Percentiles rank a stretch among this genome's conserved stretches.
Conservation (phyloP, 2,797 vertebrate species). For the Melanotaenia boesemani region DNA sequence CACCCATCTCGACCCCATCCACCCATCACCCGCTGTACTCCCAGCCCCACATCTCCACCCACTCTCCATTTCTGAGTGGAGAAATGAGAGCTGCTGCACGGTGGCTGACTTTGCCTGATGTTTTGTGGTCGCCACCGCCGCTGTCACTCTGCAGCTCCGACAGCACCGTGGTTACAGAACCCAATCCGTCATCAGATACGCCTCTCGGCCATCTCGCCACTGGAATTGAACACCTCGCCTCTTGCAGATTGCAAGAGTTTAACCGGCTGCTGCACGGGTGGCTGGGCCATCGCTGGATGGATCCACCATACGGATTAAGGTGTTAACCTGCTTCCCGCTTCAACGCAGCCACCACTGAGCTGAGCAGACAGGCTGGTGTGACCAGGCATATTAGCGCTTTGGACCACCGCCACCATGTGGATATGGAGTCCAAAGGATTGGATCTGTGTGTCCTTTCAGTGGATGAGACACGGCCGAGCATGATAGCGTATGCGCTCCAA, state of each 20-base stretch:
- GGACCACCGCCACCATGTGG: constrained; percentile 45
- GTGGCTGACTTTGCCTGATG: constrained; percentile 59
- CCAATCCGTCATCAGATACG: constrained; percentile 69
- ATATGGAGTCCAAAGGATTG: constrained; percentile 18
- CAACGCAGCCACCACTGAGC: constrained; percentile 1
- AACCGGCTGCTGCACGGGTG: constrained; percentile 48
- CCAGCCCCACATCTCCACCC: constrained; percentile 20
- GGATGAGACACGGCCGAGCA: constrained; percentile 29
- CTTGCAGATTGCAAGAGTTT: constrained; percentile 47
- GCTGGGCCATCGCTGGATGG: constrained; percentile 49
- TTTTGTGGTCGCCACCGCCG: constrained; percentile 10
- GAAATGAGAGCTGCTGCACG: constrained; percentile 64
- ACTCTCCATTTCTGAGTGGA: constrained; percentile 70
- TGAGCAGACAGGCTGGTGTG: constrained; percentile 33
- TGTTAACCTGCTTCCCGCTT: constrained; percentile 58
- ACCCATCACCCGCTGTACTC: constrained; percentile 23
- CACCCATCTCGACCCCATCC: constrained; percentile 17
- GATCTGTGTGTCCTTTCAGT: constrained; percentile 4
- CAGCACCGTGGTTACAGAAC: constrained; percentile 35
- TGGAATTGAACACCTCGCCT: constrained; percentile 62
- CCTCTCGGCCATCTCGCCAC: constrained; percentile 40
- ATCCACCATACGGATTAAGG: constrained; percentile 63
- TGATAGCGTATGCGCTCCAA: constrained; percentile 6
- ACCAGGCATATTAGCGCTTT: constrained; percentile 40
- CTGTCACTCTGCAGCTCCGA: constrained; percentile 20